phyloP scores from a whole-genome alignment of 1,140 invertebrate species.

The Drosophila equinoxialis region DNA sequence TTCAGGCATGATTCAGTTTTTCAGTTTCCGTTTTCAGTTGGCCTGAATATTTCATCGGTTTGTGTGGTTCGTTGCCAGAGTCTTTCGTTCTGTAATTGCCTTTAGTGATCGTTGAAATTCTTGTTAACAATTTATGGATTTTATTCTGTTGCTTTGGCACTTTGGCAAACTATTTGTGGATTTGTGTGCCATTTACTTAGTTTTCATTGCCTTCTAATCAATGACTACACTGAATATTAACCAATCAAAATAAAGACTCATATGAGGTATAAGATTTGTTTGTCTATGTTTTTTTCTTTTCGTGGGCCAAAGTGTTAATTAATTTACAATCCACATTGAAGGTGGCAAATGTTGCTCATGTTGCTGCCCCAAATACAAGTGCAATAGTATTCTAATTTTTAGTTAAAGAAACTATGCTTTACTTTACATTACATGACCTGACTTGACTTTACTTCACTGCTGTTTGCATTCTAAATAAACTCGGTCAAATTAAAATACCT shows the following conservation, averaged over 20 bases:
- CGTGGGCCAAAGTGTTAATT: constrained; percentile 59
- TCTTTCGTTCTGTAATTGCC: constrained; percentile 57
- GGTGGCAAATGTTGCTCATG: constrained; percentile 7
- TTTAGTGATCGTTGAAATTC: background rate
- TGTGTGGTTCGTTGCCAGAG: constrained; percentile 59
- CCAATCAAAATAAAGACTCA: constrained; percentile 3
- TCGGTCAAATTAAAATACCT: background rate
- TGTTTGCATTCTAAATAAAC: background rate
- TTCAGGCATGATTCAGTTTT: constrained; percentile 55
- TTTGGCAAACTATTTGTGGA: too few relatives aligned
- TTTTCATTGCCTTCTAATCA: constrained; percentile 7
- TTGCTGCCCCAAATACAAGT: constrained; percentile 41
- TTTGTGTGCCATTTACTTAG: background rate
- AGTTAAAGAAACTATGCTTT: constrained; percentile 1
- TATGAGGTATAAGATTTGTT: background rate
- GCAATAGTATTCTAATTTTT: constrained; percentile 12
- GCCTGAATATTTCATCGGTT: constrained; percentile 19
- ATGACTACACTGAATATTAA: background rate
- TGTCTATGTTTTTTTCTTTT: constrained; percentile 6
- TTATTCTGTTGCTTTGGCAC: too few relatives aligned
- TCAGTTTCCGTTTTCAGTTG: constrained; percentile 48
- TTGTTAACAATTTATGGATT: too few relatives aligned
- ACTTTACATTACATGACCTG: background rate
- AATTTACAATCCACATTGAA: constrained; percentile 57
- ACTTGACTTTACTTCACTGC: background rate